A percentile compares a stretch with the other conserved stretches of the same genome.
phyloP scores from a whole-genome alignment of 1,140 invertebrate genomes.

The Nephotettix cincticeps region DNA sequence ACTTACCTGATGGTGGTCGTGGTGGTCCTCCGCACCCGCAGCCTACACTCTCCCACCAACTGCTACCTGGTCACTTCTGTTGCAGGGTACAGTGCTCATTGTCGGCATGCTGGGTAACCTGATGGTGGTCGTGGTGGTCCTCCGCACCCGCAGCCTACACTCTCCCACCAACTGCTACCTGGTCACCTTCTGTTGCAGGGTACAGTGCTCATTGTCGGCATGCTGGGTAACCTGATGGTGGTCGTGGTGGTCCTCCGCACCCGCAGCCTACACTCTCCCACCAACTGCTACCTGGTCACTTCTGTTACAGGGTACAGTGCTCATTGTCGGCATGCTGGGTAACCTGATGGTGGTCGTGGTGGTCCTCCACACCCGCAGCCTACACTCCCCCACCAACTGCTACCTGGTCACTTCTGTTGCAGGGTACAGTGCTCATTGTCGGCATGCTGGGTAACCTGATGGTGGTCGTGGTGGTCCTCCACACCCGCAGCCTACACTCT shows the following conservation, averaged over 20 bases:
- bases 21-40: slow-evolving; percentile 32
- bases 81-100: slow-evolving; percentile 55
- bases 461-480: background rate
- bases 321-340: slow-evolving; percentile 45
- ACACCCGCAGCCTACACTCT: slow-evolving; percentile 53
- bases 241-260: slow-evolving; percentile 53
- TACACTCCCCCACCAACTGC: slow-evolving; percentile 64
- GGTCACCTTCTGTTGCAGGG: slow-evolving; percentile 55
- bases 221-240: slow-evolving; percentile 58
- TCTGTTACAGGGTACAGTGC: slow-evolving; percentile 54
- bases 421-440: slow-evolving; percentile 56
- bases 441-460: background rate
- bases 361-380: slow-evolving; percentile 40
- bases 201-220: slow-evolving; percentile 55
- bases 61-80: slow-evolving; percentile 61
- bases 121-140: slow-evolving; percentile 55
- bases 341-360: background rate
- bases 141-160: slow-evolving; percentile 52
- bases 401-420: slow-evolving; percentile 58
- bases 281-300: slow-evolving; percentile 65
- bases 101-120: slow-evolving; percentile 59
- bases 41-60: slow-evolving; percentile 62
- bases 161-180: slow-evolving; percentile 65
- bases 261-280: slow-evolving; percentile 58
- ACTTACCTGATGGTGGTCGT: background rate